Evolutionary conservation across 2,888 invertebrate species (phyloP).

Genomic region (Teleiodes luculella): DNA sequence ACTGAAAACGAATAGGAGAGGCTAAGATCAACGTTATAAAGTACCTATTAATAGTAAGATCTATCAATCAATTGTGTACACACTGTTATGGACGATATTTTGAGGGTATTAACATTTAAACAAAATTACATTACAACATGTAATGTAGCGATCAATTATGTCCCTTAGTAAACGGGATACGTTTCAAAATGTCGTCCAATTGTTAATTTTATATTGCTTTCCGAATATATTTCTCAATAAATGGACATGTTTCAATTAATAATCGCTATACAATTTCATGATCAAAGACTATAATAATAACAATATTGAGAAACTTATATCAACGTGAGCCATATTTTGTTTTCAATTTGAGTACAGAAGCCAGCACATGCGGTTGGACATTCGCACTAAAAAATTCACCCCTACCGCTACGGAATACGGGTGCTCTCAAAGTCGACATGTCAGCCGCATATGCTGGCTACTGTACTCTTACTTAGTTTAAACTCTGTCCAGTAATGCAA

Average conservation of each 20-base stretch:
- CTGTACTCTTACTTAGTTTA: conserved; percentile 27
- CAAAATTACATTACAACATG: too few species aligned
- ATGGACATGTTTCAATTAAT: too few species aligned
- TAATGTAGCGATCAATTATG: too few species aligned
- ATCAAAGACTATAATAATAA: neutral
- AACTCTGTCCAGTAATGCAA: neutral
- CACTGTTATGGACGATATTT: neutral
- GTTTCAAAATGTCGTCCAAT: neutral
- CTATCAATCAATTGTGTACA: neutral
- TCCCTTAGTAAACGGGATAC: neutral
- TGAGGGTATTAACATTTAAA: neutral
- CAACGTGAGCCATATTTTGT: neutral
- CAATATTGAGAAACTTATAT: neutral
- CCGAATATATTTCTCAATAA: conserved; percentile 29
- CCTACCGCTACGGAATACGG: too few species aligned
- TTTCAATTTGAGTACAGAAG: too few species aligned
- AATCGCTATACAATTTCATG: conserved; percentile 6
- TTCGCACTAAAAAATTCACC: too few species aligned
- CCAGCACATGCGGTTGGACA: too few species aligned
- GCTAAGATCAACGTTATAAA: conserved; percentile 62
- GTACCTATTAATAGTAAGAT: conserved; percentile 24
- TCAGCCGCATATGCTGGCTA: too few species aligned
- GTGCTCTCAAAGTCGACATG: too few species aligned
- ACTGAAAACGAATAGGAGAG: conserved; percentile 68
- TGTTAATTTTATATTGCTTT: neutral